Evolutionary conservation across 2,797 vertebrate species (phyloP).

Genomic region (Taenioides sp.): DNA sequence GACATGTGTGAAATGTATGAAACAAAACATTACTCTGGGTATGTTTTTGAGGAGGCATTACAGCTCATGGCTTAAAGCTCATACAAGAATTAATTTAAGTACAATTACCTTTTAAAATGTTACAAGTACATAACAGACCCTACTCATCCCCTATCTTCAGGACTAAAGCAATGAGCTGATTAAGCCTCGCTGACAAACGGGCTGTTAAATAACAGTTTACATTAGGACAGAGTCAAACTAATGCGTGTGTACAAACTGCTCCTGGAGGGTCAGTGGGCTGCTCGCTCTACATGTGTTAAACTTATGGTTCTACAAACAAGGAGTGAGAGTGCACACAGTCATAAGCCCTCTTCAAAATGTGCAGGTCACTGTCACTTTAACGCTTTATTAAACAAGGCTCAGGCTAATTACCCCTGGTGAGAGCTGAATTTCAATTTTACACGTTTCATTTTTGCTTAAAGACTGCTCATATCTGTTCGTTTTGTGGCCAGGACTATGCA

Average conservation of each 20-base stretch:
- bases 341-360: slow-evolving; percentile 13
- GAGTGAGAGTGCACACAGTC: slow-evolving; percentile 2
- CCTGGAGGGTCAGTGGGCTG: slow-evolving; percentile 1
- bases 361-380: slow-evolving; percentile 3
- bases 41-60: too few species aligned
- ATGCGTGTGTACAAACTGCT: slow-evolving; percentile 1
- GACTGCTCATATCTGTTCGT: not conserved
- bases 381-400: slow-evolving; percentile 5
- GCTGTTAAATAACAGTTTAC: not conserved
- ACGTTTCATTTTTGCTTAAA: not conserved
- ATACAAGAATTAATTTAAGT: not conserved
- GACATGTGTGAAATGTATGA: too few species aligned
- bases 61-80: too few species aligned
- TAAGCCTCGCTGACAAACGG: not conserved
- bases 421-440: slow-evolving; percentile 1
- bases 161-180: not conserved
- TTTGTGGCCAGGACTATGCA: not conserved
- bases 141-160: not conserved
- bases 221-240: not conserved
- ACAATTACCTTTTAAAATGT: not conserved
- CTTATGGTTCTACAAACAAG: slow-evolving; percentile 6
- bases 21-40: too few species aligned
- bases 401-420: slow-evolving; percentile 1
- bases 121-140: not conserved
- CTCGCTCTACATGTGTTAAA: not conserved